phyloP scores from a whole-genome alignment of 1,140 invertebrate genomes.

The Rhynchophorus ferrugineus region DNA sequence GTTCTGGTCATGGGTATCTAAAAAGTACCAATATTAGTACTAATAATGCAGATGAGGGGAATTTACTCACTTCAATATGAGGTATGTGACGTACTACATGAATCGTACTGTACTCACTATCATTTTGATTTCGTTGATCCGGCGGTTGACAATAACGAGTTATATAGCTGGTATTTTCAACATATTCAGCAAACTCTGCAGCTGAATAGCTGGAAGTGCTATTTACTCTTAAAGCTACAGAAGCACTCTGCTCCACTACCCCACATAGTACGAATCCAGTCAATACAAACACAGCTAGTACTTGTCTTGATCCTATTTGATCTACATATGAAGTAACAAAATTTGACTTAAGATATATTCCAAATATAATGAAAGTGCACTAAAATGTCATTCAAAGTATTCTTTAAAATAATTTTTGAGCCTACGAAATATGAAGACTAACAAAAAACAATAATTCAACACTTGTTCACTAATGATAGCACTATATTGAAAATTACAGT shows the following conservation, averaged over 20 bases:
- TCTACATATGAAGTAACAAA: slow-evolving; percentile 35
- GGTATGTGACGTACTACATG: slow-evolving; percentile 38
- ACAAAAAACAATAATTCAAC: too few species aligned
- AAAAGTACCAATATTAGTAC: slow-evolving; percentile 3
- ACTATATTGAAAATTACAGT: too few species aligned
- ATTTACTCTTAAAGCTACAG: slow-evolving; percentile 48
- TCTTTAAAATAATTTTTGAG: too few species aligned
- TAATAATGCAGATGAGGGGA: not conserved
- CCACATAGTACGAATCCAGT: slow-evolving; percentile 50
- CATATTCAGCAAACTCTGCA: slow-evolving; percentile 42
- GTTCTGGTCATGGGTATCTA: slow-evolving; percentile 45
- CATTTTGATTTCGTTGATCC: slow-evolving; percentile 20
- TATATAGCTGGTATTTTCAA: slow-evolving; percentile 42
- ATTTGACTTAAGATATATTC: not conserved
- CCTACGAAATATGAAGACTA: too few species aligned
- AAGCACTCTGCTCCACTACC: slow-evolving; percentile 49
- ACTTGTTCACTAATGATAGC: too few species aligned
- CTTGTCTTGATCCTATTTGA: slow-evolving; percentile 46
- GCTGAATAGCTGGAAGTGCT: slow-evolving; percentile 37
- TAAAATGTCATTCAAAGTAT: too few species aligned
- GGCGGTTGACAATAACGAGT: slow-evolving; percentile 38
- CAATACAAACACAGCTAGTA: slow-evolving; percentile 46
- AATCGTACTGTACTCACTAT: slow-evolving; percentile 19
- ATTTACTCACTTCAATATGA: slow-evolving; percentile 35
- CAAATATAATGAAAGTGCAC: not conserved